A percentile compares a stretch with the other conserved stretches of the same genome.
Conservation (phyloP, 2,888 invertebrate genomes). For the Dendrolimus pini region DNA sequence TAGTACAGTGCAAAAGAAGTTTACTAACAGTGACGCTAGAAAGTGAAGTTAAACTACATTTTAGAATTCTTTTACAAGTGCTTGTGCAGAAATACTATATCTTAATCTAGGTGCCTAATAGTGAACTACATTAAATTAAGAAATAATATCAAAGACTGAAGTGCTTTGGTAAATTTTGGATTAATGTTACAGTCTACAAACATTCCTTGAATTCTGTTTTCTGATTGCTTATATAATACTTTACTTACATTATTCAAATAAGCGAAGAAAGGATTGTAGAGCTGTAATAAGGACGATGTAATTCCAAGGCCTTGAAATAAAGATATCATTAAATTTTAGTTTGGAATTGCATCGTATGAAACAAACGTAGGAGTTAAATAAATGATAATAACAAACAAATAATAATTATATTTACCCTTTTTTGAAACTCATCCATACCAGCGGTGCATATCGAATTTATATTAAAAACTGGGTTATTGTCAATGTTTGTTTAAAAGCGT, state of each 20-base stretch:
- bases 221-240: constrained; percentile 13
- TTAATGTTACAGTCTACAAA: constrained; percentile 26
- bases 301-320: constrained; percentile 21
- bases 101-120: constrained; percentile 8
- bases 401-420: constrained; percentile 50
- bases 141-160: constrained; percentile 17
- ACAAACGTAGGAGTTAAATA: constrained; percentile 10
- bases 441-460: constrained; percentile 70
- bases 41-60: constrained; percentile 22
- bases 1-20: constrained; percentile 30
- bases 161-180: constrained; percentile 24
- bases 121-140: constrained; percentile 7
- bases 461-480: constrained; percentile 35
- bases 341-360: constrained; percentile 26
- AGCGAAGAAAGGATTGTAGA: constrained; percentile 31
- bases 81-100: constrained; percentile 45
- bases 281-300: constrained; percentile 27
- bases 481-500: constrained; percentile 32
- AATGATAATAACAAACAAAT: constrained; percentile 23
- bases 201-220: constrained; percentile 23
- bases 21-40: constrained; percentile 44
- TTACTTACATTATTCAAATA: constrained; percentile 27
- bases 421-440: constrained; percentile 69
- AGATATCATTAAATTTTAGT: constrained; percentile 9
- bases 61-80: constrained; percentile 21